Base-by-base conservation (phyloP, 2,888 invertebrate species). In the Pandemis corylana region DNA sequence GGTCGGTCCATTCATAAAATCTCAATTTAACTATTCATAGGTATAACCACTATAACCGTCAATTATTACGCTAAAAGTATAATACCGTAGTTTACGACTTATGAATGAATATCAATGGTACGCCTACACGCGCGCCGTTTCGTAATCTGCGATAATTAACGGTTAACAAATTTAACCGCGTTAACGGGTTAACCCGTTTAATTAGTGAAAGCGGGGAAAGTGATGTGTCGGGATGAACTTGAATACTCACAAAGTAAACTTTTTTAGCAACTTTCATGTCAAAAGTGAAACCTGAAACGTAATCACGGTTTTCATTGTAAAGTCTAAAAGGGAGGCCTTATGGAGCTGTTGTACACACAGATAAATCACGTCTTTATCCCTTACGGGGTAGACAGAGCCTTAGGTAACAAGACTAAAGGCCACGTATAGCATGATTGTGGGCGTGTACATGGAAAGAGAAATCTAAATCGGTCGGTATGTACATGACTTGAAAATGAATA, bases 181-280 rank as follows among this genome's bases (percentile, higher is more conserved):
- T 74, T 70, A 70, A 51, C 74, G 69, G 69, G 65, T 72, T 68
- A 62, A 71, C 28, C 71, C 41, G 49, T 63, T 63, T 65, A 53
- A 59, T 67, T 10, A 70, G 59, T 28, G 59, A 59, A 74, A 74
- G 74, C 15, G 41, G 65, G 13, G 73, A 62, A 69, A 70, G 74
- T 61, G 36, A 15, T 13, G 7, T 9, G 7, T 15, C 66, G n/a
- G 59, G 59, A 59, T 59, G 28, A 12, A 28, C 5, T n/a, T 6
- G 20, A 10, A 12, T 59, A 28, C 59, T 28, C 28, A 5, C 9
- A 5, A 5, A 46, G 10, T 46, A 5, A 12, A 28, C 3, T 10
- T 10, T 10, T 6, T 59, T 28, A 59, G 28, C 46, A n/a, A 51
- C 5, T 46, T 46, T 46, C 46, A 46, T 12, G 12, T 10, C 10